Evolutionary conservation across 2,888 invertebrate genomes (phyloP), one percentile per base, ranked within the genome.

Genomic region (Pheosia tremula): DNA sequence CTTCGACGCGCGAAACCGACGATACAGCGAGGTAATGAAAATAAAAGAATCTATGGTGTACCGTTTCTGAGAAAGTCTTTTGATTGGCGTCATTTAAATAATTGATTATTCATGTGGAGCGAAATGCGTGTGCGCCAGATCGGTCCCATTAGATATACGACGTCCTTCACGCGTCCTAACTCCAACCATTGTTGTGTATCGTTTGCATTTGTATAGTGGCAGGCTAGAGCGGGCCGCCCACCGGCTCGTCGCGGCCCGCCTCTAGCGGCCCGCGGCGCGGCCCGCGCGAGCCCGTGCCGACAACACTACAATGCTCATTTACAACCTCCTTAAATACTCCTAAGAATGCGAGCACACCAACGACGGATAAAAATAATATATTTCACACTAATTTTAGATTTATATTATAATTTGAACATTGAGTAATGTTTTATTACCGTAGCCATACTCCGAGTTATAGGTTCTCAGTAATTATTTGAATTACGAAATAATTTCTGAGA

Each of bases 101-200:
- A 92, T 93, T 92, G 89, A 89, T 92, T 93, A 93, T 94, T 93
- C 92, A 93, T 91, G 89, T 89, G 84, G 86, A 88, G 86, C 86
- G 80, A 88, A 88, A 90, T 88, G 87, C 87, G 88, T 90, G 86
- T 89, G 86, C 84, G 85, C 81, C 86, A 86, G 90, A 90, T 91
- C 88, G 84, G 84, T 84, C 80, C 72, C 87, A 91, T 91, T 88
- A 89, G 89, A 91, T 91, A 90, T 90, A 82, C 89, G 84, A 85
- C 90, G 93, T 91, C 93, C 93, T 93, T 93, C 91, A 92, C 91
- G 90, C 91, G 92, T 90, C 93, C 92, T 91, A 90, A 89, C 90
- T 90, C 88, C 90, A 90, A 88, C 93, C 89, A 92, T 92, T 93
- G 92, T 93, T 88, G 81, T 84, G 82, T 86, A 82, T 87, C 86